Percentiles rank a stretch among this genome's conserved stretches.
phyloP scores from a whole-genome alignment of 2,797 vertebrate genomes.

The Rhadinocentrus ornatus region DNA sequence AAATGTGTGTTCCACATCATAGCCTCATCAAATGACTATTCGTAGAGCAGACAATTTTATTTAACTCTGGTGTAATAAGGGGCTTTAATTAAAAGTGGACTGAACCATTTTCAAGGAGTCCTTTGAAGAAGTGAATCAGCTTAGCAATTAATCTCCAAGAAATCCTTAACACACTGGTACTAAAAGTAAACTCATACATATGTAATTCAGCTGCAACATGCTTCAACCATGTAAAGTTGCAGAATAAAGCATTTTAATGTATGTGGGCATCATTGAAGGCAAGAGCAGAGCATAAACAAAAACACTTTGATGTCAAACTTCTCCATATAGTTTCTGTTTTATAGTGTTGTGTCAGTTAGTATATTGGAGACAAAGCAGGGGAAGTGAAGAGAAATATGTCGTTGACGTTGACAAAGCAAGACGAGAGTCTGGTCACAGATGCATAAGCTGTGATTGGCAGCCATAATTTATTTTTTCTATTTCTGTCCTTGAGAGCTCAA shows the following conservation, averaged over 20 bases:
- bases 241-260: slow-evolving; percentile 10
- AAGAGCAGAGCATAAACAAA: background rate
- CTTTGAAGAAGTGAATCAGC: slow-evolving; percentile 28
- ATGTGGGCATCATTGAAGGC: background rate
- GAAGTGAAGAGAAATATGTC: slow-evolving; percentile 18
- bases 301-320: background rate
- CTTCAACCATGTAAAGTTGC: slow-evolving; percentile 13
- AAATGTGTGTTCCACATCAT: slow-evolving; percentile 17
- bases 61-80: slow-evolving; percentile 19
- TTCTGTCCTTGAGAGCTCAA: slow-evolving; percentile 21
- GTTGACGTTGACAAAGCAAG: slow-evolving; percentile 6
- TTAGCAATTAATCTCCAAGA: slow-evolving; percentile 21
- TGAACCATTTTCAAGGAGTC: slow-evolving; percentile 30
- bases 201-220: slow-evolving; percentile 13
- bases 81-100: slow-evolving; percentile 60
- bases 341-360: too few relatives aligned
- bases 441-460: slow-evolving; percentile 33
- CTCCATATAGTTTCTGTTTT: too few relatives aligned
- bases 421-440: slow-evolving; percentile 37
- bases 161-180: slow-evolving; percentile 2
- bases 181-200: slow-evolving; percentile 38
- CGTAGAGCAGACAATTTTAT: slow-evolving; percentile 11
- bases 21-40: slow-evolving; percentile 14
- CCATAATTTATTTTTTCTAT: slow-evolving; percentile 25
- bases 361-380: slow-evolving; percentile 17